Evolutionary conservation across 53 echinoderm and acorn worm species (phyloP).

Genomic region (Stichopus horrens): DNA sequence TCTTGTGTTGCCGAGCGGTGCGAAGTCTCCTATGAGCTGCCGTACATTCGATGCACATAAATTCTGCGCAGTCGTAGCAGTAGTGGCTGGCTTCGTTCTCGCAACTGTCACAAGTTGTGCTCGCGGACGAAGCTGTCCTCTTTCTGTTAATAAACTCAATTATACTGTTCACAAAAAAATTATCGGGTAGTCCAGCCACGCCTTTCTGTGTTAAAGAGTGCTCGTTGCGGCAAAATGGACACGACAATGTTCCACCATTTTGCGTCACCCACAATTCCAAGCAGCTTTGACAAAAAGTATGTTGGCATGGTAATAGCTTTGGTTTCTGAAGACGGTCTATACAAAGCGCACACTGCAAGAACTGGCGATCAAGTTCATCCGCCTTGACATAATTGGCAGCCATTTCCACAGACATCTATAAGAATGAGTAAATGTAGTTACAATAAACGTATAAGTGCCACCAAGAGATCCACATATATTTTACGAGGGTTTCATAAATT

Average conservation of each 20-base stretch:
- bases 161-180: slow-evolving; percentile 98
- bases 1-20: slow-evolving; percentile 75
- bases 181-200: slow-evolving; percentile 78
- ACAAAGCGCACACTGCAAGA: slow-evolving; percentile 93
- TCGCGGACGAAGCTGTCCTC: slow-evolving; percentile 61
- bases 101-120: slow-evolving; percentile 76
- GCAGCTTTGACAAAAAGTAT: slow-evolving; percentile 92
- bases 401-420: not conserved
- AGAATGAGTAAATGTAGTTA: not conserved
- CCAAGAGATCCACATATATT: no score
- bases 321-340: slow-evolving; percentile 90
- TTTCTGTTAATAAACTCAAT: slow-evolving; percentile 95
- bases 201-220: slow-evolving; percentile 74
- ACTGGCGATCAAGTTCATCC: slow-evolving; percentile 92
- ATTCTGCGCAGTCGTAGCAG: slow-evolving; percentile 84
- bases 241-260: slow-evolving; percentile 74
- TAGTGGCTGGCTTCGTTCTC: slow-evolving; percentile 87
- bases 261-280: slow-evolving; percentile 89
- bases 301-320: slow-evolving; percentile 88
- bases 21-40: slow-evolving; percentile 86
- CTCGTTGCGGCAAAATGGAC: slow-evolving; percentile 89
- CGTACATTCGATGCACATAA: slow-evolving; percentile 89
- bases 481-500: no score
- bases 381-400: slow-evolving; percentile 65
- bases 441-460: no score